Evolutionary conservation across 2,797 vertebrate genomes (phyloP), one percentile per base, ranked within the genome.

Genomic region (Aplochiton taeniatus): DNA sequence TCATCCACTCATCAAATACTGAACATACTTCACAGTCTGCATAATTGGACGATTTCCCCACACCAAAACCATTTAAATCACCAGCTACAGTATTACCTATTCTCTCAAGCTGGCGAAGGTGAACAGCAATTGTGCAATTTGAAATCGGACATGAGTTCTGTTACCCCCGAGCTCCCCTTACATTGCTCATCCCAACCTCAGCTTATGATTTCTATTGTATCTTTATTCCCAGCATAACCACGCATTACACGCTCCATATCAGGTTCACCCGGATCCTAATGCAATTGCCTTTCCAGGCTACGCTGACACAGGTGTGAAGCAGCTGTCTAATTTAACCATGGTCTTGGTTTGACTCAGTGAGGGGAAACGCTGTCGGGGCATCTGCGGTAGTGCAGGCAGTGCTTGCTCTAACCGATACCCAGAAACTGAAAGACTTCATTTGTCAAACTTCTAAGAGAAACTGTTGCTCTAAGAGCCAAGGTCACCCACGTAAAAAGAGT

Each of bases 211-310:
- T 69, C 8, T 11, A 31, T 2, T 58, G 13, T 13, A 2, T n/a
- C 4, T 70, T 53, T 42, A 56, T 65, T 64, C 18, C 41, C 53
- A 47, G 19, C 41, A 68, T 42, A 70, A 65, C 61, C 68, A 72
- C 55, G 46, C 9, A 87, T 87, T 68, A 85, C 73, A 82, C 61
- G 82, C 83, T 86, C 80, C 63, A 81, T 77, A 65, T 12, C 16
- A 17, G 10, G 8, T 77, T 82, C 76, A 82, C 67, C 77, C 80
- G 64, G 71, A 84, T 66, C 12, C 1, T 68, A 66, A 62, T 18
- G n/a, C 62, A 81, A 63, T 41, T 41, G 55, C 41, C 63, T 55
- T 64, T 50, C 52, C 63, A 66, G 65, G 66, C 18, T 62, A 71
- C 68, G 41, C 0, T 13, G 60, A 48, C 79, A 51, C 82, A 88